A percentile compares a stretch with the other conserved stretches of the same genome.
These are phyloP conservation scores for Tinamus major DNA, from an alignment of 2,797 vertebrate genomes.

Conservation along the genomic window DNA sequence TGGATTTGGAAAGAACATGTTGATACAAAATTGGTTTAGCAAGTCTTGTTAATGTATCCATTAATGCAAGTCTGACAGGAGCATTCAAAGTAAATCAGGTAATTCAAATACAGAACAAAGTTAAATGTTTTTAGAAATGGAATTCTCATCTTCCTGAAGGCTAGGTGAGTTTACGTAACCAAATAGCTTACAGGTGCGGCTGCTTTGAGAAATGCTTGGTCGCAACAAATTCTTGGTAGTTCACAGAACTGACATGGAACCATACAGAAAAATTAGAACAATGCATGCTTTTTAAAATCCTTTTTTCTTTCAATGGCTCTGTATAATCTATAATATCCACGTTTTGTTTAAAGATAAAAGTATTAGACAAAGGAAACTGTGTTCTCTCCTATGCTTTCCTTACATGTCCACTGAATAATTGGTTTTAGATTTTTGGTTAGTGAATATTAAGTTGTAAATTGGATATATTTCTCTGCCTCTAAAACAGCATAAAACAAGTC, in stretches of 20 bases:
- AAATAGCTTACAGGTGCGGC: not conserved
- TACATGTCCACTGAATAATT: not conserved
- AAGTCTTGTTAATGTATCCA: not conserved
- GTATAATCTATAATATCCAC: not conserved
- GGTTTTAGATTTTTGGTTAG: not conserved
- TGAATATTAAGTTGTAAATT: not conserved
- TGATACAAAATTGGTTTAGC: not conserved
- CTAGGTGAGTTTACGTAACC: not conserved
- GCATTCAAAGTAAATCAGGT: not conserved
- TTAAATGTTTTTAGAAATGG: not conserved
- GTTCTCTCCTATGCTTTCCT: not conserved
- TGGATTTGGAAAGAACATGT: not conserved
- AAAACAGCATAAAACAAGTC: not conserved
- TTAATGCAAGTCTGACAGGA: not conserved
- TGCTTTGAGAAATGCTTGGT: conserved; percentile 30
- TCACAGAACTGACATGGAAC: not conserved
- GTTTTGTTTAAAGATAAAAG: not conserved
- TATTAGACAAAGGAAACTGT: not conserved
- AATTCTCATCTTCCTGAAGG: not conserved
- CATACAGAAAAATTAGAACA: not conserved
- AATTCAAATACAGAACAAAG: not conserved
- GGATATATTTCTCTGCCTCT: not conserved
- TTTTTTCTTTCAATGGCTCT: not conserved
- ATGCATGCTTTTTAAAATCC: not conserved
- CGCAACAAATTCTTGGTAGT: conserved; percentile 6